Conservation (phyloP, 2,888 invertebrate genomes). For the Drosophila formosana region DNA sequence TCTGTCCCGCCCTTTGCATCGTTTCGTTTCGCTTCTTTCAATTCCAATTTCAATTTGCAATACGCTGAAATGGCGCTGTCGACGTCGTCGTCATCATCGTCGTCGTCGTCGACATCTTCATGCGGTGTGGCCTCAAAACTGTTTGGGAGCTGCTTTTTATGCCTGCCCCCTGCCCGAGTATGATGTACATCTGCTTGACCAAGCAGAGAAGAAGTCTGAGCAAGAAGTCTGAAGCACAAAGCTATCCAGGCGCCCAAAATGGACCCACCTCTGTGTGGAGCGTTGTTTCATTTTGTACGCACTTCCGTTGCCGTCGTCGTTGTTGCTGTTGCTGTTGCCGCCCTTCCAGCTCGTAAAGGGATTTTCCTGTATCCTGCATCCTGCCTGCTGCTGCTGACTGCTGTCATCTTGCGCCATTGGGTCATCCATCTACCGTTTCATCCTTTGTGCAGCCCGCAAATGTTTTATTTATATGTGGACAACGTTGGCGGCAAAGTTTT, state of each 20-base stretch:
- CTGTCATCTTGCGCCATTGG: constrained; percentile 82
- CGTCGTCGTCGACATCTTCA: constrained; percentile 49
- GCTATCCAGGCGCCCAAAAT: constrained; percentile 40
- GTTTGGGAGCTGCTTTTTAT: constrained; percentile 28
- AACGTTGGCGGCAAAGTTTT: constrained; percentile 66
- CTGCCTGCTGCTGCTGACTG: constrained; percentile 37
- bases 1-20: constrained; percentile 11
- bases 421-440: constrained; percentile 80
- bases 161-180: constrained; percentile 25
- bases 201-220: constrained; percentile 57
- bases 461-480: constrained; percentile 82
- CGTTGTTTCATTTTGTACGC: constrained; percentile 79
- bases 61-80: constrained; percentile 67
- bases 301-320: constrained; percentile 63
- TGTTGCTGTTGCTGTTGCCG: constrained; percentile 32
- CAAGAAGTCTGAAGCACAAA: constrained; percentile 15
- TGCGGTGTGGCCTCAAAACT: constrained; percentile 52
- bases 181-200: constrained; percentile 76
- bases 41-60: constrained; percentile 81
- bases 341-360: constrained; percentile 73
- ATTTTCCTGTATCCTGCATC: constrained; percentile 76
- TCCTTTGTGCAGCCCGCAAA: constrained; percentile 77
- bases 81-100: constrained; percentile 20
- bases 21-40: constrained; percentile 74
- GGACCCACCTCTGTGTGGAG: constrained; percentile 28